Evolutionary conservation across 2,888 invertebrate genomes (phyloP), one percentile per base, ranked within the genome.

Genomic region (Tineola bisselliella): DNA sequence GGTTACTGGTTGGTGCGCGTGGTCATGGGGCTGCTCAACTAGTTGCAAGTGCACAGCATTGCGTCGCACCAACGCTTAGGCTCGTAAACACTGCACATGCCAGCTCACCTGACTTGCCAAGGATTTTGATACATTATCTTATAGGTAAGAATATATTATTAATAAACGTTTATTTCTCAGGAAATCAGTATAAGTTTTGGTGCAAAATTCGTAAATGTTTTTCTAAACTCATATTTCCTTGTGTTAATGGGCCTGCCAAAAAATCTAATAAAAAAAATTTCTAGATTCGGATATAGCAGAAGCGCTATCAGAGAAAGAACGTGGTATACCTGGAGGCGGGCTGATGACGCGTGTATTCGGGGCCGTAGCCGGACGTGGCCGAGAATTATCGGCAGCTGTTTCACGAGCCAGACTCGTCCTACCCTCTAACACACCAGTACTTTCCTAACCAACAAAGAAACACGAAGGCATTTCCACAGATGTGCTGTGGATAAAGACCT

Each of bases 311-410:
- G 48, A 48, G 15, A 48, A 38, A 10, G 38, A 38, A n/a, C 38
- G 38, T 10, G 38, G 38, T 38, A 38, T 38, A 15, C 11, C 33
- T 6, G 58, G 58, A 11, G 58, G 58, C n/a, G 77, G 78, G 0
- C 63, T 84, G 1, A 68, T 87, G 68, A 78, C 82, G 0, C 71
- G 86, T 1, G 69, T 86, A 70, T 66, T 86, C 31, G 81, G 79
- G 4, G 84, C 81, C 0, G 78, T 87, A 17, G 84, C 86, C 5
- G 84, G 75, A 11, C 70, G 80, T 10, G 82, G 86, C 3, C 68
- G 86, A 0, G 82, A 77, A 60, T 76, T 87, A 44, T 81, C 83
- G 0, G 77, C 81, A 10, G 62, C 62, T 12, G 62, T 62, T 8
- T 33, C 38, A 11, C 52, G 62, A 25, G 62, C 62, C 10, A 69